Percentiles rank a stretch among this genome's conserved stretches.
phyloP scores from a whole-genome alignment of 2,113 vertebrate genomes.

The Acinonyx jubatus region DNA sequence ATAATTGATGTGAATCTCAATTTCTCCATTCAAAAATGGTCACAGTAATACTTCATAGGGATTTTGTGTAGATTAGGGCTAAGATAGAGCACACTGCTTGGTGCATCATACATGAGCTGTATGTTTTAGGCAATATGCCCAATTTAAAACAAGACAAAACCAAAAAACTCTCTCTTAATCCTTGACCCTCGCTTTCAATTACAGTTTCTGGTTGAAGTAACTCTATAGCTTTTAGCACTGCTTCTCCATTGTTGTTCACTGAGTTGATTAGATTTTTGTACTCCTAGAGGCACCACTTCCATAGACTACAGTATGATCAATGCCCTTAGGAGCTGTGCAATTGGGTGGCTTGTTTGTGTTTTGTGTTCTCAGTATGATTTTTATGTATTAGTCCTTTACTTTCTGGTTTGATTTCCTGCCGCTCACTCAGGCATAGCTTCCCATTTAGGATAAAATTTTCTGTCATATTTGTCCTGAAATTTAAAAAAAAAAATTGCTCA shows the following conservation, averaged over 20 bases:
- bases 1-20: background rate
- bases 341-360: background rate
- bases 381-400: background rate
- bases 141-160: background rate
- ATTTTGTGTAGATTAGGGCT: background rate
- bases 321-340: background rate
- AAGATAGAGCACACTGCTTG: background rate
- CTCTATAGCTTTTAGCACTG: background rate
- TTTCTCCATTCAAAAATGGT: background rate
- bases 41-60: background rate
- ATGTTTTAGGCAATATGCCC: background rate
- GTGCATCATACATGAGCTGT: background rate
- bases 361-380: background rate
- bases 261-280: background rate
- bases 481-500: background rate
- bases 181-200: background rate
- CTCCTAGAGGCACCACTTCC: background rate
- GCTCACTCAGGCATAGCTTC: background rate
- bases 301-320: background rate
- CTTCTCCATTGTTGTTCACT: background rate
- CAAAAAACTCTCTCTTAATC: background rate
- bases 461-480: background rate
- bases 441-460: background rate
- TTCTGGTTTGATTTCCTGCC: background rate
- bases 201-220: background rate